A percentile compares a stretch with the other conserved stretches of the same genome.
Evolutionary conservation across 2,113 vertebrate genomes (phyloP).

Genomic region (Muntiacus reevesi): DNA sequence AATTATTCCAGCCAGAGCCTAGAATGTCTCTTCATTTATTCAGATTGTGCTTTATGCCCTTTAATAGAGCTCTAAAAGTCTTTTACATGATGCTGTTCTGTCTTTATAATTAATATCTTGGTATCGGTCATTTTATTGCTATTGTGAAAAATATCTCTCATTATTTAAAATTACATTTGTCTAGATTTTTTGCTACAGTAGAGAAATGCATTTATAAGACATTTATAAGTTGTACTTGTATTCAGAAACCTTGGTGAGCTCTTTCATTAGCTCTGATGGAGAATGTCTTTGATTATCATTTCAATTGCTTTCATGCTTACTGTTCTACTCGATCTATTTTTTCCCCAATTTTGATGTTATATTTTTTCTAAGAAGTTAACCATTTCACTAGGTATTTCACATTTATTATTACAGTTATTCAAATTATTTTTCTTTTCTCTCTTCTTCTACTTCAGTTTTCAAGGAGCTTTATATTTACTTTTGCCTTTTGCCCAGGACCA

Average conservation of each 20-base stretch:
- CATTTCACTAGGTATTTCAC: background rate
- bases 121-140: background rate
- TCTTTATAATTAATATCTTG: background rate
- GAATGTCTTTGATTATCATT: background rate
- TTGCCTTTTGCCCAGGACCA: background rate
- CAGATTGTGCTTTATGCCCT: background rate
- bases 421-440: background rate
- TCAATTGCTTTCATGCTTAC: background rate
- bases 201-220: background rate
- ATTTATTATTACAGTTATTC: background rate
- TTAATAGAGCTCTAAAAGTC: background rate
- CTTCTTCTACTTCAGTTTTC: background rate
- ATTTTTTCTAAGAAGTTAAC: background rate
- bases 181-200: background rate
- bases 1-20: background rate
- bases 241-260: background rate
- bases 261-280: background rate
- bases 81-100: background rate
- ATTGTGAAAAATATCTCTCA: background rate
- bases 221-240: background rate
- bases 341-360: background rate
- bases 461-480: background rate
- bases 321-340: background rate
- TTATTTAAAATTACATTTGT: background rate
- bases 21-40: background rate